These are phyloP conservation scores for Trissolcus japonicus DNA, from an alignment of 2,888 invertebrate species.

Conservation along the genomic window DNA sequence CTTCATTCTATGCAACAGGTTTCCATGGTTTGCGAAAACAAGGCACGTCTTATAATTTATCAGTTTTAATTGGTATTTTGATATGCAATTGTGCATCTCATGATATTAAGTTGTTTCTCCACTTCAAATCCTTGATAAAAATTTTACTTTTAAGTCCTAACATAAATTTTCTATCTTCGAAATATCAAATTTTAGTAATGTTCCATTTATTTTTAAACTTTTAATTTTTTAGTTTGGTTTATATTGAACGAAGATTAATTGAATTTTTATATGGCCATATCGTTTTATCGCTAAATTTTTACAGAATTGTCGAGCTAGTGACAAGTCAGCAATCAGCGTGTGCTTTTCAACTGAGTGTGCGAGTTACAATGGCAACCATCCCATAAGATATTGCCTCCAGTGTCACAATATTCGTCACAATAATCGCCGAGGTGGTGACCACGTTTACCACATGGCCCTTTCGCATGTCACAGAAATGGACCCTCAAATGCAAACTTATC, in stretches of 20 bases:
- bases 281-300: neutral
- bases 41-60: slow-evolving; percentile 78
- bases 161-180: too few relatives aligned
- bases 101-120: too few relatives aligned
- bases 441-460: slow-evolving; percentile 92
- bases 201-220: neutral
- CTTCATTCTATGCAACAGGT: slow-evolving; percentile 96
- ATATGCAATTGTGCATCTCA: too few relatives aligned
- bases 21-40: slow-evolving; percentile 96
- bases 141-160: too few relatives aligned
- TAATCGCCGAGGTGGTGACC: slow-evolving; percentile 90
- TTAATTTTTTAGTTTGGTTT: too few relatives aligned
- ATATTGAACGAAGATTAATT: too few relatives aligned
- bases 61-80: too few relatives aligned
- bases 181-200: neutral
- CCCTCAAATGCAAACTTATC: slow-evolving; percentile 92
- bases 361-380: slow-evolving; percentile 96
- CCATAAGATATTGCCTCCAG: slow-evolving; percentile 93
- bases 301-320: slow-evolving; percentile 93
- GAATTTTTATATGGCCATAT: neutral
- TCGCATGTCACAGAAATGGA: slow-evolving; percentile 93
- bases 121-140: too few relatives aligned
- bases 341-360: slow-evolving; percentile 98
- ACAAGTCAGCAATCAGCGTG: slow-evolving; percentile 94
- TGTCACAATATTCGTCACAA: slow-evolving; percentile 94